phyloP scores from a whole-genome alignment of 2,888 invertebrate genomes.

The Drosophila demipolita region DNA sequence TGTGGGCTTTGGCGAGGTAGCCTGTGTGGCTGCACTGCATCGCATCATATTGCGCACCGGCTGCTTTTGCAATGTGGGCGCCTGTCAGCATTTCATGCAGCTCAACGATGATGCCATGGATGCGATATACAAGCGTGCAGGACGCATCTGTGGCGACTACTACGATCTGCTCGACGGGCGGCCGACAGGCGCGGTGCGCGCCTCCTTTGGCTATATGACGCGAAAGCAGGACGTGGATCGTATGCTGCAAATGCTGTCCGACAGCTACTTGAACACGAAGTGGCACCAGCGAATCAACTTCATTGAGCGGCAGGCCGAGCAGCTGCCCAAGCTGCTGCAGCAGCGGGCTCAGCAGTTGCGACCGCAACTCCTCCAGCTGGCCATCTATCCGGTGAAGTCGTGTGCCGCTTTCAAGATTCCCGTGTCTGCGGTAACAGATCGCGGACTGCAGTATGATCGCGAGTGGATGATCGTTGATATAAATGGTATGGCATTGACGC shows the following conservation, averaged over 20 bases:
- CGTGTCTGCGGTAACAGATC: slow-evolving; percentile 90
- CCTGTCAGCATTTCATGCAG: slow-evolving; percentile 93
- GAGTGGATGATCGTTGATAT: slow-evolving; percentile 96
- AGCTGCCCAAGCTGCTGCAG: slow-evolving; percentile 74
- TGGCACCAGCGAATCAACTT: slow-evolving; percentile 65
- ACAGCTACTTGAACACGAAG: slow-evolving; percentile 88
- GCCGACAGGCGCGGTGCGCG: slow-evolving; percentile 96
- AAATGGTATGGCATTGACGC: slow-evolving; percentile 93
- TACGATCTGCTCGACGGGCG: slow-evolving; percentile 92
- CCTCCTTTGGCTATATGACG: slow-evolving; percentile 97
- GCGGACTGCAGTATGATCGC: slow-evolving; percentile 95
- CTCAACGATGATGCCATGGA: slow-evolving; percentile 90
- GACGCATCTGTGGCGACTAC: slow-evolving; percentile 96
- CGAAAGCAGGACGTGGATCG: slow-evolving; percentile 89
- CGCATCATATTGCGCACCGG: slow-evolving; percentile 95
- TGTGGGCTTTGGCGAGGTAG: slow-evolving; percentile 96
- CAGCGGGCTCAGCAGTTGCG: slow-evolving; percentile 69
- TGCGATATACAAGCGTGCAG: slow-evolving; percentile 91
- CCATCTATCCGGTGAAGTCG: slow-evolving; percentile 96
- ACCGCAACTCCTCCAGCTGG: slow-evolving; percentile 85
- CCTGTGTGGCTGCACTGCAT: slow-evolving; percentile 94
- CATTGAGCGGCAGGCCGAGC: slow-evolving; percentile 54
- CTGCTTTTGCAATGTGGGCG: slow-evolving; percentile 98
- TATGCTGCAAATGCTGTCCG: slow-evolving; percentile 90
- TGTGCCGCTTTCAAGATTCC: slow-evolving; percentile 91